Evolutionary conservation across 1,140 invertebrate species (phyloP).

Genomic region (Bombus breviceps): DNA sequence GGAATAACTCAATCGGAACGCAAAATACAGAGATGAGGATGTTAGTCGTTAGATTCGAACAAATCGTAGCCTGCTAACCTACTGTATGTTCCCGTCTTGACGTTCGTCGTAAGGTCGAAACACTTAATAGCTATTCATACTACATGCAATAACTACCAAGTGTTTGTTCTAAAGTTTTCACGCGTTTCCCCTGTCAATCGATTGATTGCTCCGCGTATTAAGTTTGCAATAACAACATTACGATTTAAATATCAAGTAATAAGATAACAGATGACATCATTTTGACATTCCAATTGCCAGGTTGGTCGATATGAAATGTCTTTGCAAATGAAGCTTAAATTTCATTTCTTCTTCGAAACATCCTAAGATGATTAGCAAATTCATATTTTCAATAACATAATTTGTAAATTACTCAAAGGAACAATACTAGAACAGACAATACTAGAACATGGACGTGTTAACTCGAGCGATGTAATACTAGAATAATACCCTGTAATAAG

Average conservation of each 20-base stretch:
- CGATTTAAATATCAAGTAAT: neutral
- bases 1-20: conserved; percentile 27
- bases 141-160: conserved; percentile 24
- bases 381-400: neutral
- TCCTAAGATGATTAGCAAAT: too few species aligned
- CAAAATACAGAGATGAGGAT: conserved; percentile 59
- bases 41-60: conserved; percentile 61
- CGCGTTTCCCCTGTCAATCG: neutral
- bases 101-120: conserved; percentile 66
- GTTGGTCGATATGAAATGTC: too few species aligned
- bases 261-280: too few species aligned
- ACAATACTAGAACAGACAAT: neutral
- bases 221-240: neutral
- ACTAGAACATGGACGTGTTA: neutral
- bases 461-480: conserved; percentile 6
- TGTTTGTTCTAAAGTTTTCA: conserved; percentile 12
- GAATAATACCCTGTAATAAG: conserved; percentile 51
- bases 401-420: neutral
- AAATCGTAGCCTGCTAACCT: conserved; percentile 67
- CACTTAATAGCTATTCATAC: conserved; percentile 59
- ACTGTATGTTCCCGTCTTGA: conserved; percentile 59
- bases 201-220: conserved; percentile 23
- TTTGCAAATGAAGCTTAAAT: too few species aligned
- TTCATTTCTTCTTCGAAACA: too few species aligned
- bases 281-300: neutral